Evolutionary conservation across 2,888 invertebrate species (phyloP).

Genomic region (Agrypnus murinus): DNA sequence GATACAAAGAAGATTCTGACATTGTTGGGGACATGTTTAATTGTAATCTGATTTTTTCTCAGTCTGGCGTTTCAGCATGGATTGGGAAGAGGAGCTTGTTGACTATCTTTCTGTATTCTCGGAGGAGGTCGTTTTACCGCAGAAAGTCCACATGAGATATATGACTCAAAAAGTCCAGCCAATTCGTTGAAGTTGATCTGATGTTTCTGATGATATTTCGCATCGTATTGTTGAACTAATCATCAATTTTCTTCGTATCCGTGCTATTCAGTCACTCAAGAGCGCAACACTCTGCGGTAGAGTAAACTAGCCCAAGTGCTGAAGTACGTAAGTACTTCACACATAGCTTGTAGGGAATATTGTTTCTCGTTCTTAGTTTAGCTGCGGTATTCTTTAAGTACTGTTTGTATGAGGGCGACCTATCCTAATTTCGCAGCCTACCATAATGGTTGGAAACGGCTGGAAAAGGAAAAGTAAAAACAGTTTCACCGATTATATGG

Average conservation of each 20-base stretch:
- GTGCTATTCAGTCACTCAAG: conserved; percentile 51
- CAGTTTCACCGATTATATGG: no score
- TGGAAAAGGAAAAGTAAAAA: no score
- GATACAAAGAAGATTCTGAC: no score
- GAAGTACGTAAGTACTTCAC: conserved; percentile 37
- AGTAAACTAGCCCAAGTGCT: conserved; percentile 35
- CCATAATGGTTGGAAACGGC: no score
- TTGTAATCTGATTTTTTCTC: no score
- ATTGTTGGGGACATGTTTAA: no score
- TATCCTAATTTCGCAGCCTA: no score
- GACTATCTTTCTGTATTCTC: conserved; percentile 1
- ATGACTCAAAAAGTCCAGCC: neutral
- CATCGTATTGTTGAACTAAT: conserved; percentile 47
- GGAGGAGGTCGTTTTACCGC: neutral
- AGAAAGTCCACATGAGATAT: neutral
- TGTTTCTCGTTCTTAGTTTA: neutral
- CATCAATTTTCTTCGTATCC: conserved; percentile 45
- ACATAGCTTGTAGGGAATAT: neutral
- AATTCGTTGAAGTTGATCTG: conserved; percentile 25
- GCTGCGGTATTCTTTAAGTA: neutral
- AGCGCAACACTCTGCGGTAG: conserved; percentile 49
- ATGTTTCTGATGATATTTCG: conserved; percentile 24
- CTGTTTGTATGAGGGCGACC: neutral
- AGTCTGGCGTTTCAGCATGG: neutral
- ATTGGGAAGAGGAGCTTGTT: neutral